phyloP scores from a whole-genome alignment of 2,113 vertebrate species.

The Callopanchax toddi region DNA sequence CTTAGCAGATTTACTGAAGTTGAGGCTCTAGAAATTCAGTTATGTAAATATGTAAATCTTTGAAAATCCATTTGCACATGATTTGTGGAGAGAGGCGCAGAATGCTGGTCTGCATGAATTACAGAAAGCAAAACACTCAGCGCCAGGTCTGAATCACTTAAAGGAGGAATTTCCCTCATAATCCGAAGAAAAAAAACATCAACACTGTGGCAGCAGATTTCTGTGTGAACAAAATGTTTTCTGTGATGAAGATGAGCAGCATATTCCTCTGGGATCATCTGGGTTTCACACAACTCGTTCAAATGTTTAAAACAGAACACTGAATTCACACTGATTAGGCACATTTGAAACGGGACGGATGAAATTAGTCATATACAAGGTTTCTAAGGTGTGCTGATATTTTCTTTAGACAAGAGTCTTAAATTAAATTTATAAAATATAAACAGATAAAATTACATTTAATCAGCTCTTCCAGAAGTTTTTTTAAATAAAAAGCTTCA shows the following conservation, averaged over 20 bases:
- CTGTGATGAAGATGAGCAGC: conserved; percentile 17
- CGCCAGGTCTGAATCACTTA: conserved; percentile 50
- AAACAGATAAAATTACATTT: no score
- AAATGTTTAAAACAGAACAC: no score
- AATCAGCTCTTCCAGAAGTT: no score
- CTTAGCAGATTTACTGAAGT: conserved; percentile 67
- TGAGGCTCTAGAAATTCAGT: conserved; percentile 66
- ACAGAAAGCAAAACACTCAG: conserved; percentile 47
- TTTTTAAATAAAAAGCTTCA: no score
- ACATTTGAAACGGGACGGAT: no score
- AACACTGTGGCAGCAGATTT: conserved; percentile 34
- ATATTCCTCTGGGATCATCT: conserved; percentile 15
- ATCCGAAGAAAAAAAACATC: conserved; percentile 31
- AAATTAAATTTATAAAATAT: no score
- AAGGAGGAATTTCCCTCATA: conserved; percentile 45
- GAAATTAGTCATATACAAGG: no score
- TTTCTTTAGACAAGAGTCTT: no score
- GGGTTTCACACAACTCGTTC: conserved; percentile 21
- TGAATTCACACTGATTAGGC: no score
- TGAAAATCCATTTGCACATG: conserved; percentile 70
- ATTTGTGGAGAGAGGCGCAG: conserved; percentile 65
- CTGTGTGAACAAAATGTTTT: conserved; percentile 40
- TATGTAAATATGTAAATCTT: conserved; percentile 78
- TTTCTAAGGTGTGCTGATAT: no score
- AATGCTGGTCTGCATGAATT: conserved; percentile 65